Base-by-base conservation (phyloP, 1,140 invertebrate species). In the Leptoteleia sp. region DNA sequence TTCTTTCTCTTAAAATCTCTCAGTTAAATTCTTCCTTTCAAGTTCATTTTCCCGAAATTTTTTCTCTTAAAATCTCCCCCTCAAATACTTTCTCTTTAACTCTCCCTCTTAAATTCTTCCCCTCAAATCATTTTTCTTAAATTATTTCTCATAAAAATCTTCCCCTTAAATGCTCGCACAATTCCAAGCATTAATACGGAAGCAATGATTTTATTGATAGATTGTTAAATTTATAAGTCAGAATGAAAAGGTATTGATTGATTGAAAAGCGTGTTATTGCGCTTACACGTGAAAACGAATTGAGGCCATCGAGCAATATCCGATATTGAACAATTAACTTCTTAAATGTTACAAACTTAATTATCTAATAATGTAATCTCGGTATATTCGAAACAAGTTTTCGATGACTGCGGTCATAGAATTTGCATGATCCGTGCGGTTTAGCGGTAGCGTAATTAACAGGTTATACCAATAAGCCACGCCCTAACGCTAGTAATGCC, bases 381-480 rank as follows among this genome's bases (percentile, higher is more conserved):
- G n/a, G 31, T 22, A 25, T 70, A 9, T 38, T 48, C 15, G 25
- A 43, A 70, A 55, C 25, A 70, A 45, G 33, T 70, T 59, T 70
- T 57, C 43, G 65, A 59, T 70, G 43, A 70, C 33, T 50, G 65
- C 16, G 50, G 65, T 59, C 35, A 40, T 29, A 57, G 40, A 64
- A 73, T 73, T 57, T 73, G 48, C 57, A 64, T 73, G 70, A 73
- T 73, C 57, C 25, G 33, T 50, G 70, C 16, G 59, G 59, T 73
- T 64, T 64, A 50, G 50, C 27, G 59, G 70, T 57, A 65, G 43
- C 61, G 71, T 75, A 75, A 75, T 75, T 65, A 75, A 75, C 71
- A 59, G 71, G 45, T 59, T 57, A 65, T 75, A 75, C 25, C 61
- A 65, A 75, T 75, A 65, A 59, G 29, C 52, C 61, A 50, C 61